Evolutionary conservation across 2,888 invertebrate species (phyloP), one percentile per base, ranked within the genome.

Genomic region (Rapana venosa): DNA sequence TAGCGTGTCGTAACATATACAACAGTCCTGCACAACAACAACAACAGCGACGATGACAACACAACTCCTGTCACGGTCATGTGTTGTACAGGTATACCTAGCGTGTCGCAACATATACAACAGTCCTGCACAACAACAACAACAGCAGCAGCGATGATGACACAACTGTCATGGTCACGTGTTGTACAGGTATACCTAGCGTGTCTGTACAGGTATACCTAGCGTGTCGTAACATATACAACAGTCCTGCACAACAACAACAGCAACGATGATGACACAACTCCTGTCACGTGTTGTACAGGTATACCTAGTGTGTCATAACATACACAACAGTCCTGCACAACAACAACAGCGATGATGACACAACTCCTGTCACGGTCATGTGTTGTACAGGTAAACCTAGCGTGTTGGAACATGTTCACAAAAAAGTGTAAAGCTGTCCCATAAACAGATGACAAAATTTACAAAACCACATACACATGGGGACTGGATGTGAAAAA

Each of bases 281-380:
- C 30, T 17, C 1, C n/a, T 32, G 30, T 47, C 2, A 0, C 11
- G 79, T 20, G 5, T 22, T 20, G n/a, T 96, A 96, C 61, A 92
- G 91, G 66, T 93, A 93, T 22, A 90, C 87, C 17, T 91, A 96
- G 92, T 84, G 93, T 93, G 88, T 96, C 95, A 93, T 93, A 95
- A 90, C 96, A 96, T 85, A 96, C 96, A 92, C 95, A 94, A 90
- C 96, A 96, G 90, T 95, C 95, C 95, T 96, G 92, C 36, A 93
- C 89, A 77, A 91, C n/a, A n/a, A n/a, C n/a, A n/a, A n/a, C 20
- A 35, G 20, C 81, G 30, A 1, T 1, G 74, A 74, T 74, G 17
- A 77, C 26, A 77, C 0, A 30, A 77, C 35, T 30, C 13, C 47
- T 47, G 47, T 47, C 47, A 47, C n/a, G n/a, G n/a, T n/a, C n/a